phyloP scores from a whole-genome alignment of 2,797 vertebrate genomes.

The Centropyge bicolor region DNA sequence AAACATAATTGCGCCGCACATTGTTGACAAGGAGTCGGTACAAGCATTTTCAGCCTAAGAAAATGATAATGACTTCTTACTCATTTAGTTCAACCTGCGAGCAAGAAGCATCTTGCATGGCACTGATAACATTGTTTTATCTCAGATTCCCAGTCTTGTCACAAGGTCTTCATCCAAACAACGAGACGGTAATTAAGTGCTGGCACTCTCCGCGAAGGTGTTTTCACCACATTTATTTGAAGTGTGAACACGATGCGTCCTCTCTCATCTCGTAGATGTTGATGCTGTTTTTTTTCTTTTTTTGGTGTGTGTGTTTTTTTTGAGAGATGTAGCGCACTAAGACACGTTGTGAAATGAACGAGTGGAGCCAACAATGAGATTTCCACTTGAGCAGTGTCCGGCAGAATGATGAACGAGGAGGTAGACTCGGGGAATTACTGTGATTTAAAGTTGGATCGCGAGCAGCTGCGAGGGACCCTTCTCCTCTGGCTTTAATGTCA shows the following conservation, averaged over 20 bases:
- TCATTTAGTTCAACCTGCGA: constrained; percentile 70
- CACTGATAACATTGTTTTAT: constrained; percentile 76
- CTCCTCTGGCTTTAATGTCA: constrained; percentile 56
- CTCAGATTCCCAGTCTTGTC: constrained; percentile 66
- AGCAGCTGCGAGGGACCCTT: constrained; percentile 22
- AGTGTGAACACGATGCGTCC: constrained; percentile 56
- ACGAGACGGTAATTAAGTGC: constrained; percentile 72
- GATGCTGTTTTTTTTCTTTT: constrained; percentile 48
- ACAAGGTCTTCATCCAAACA: constrained; percentile 73
- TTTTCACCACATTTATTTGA: constrained; percentile 66
- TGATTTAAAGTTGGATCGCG: constrained; percentile 72
- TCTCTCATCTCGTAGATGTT: constrained; percentile 32
- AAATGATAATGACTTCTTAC: constrained; percentile 69
- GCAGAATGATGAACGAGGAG: constrained; percentile 80
- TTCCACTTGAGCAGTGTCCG: constrained; percentile 80
- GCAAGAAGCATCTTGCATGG: constrained; percentile 65
- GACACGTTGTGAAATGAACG: constrained; percentile 73
- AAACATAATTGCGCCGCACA: constrained; percentile 71
- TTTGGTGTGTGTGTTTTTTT: constrained; percentile 28
- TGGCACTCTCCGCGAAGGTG: constrained; percentile 62
- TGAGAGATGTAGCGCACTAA: constrained; percentile 58
- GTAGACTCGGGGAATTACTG: constrained; percentile 60
- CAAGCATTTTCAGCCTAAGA: constrained; percentile 61
- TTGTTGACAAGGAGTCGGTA: constrained; percentile 71
- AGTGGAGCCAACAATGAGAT: constrained; percentile 81